Conservation (phyloP, 2,888 invertebrate species). For the Tubiluchus corallicola region DNA sequence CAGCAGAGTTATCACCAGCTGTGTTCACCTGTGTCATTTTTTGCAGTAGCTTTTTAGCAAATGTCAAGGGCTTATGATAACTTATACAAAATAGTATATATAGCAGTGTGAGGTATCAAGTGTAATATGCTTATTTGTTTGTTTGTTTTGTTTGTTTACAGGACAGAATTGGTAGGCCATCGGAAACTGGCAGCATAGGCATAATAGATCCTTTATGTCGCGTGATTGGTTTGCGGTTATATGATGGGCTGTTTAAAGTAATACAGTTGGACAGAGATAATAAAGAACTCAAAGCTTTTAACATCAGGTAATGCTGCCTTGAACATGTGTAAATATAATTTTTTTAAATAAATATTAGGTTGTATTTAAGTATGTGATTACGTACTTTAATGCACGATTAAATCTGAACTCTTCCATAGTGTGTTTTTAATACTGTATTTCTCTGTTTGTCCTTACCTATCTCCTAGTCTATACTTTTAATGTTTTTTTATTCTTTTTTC, state of each 20-base stretch:
- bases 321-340: too few relatives aligned
- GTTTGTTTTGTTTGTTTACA: too few relatives aligned
- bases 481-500: not conserved
- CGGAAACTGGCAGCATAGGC: slow-evolving; percentile 85
- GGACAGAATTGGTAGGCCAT: slow-evolving; percentile 80
- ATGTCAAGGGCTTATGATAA: too few relatives aligned
- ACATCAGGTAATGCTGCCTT: slow-evolving; percentile 33
- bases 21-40: too few relatives aligned
- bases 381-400: not conserved
- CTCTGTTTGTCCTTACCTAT: too few relatives aligned
- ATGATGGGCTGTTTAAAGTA: slow-evolving; percentile 91
- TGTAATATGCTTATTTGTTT: too few relatives aligned
- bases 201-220: slow-evolving; percentile 88
- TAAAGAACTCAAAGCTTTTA: slow-evolving; percentile 76
- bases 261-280: slow-evolving; percentile 87
- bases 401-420: not conserved
- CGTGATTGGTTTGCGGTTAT: slow-evolving; percentile 80
- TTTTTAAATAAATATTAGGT: slow-evolving; percentile 15
- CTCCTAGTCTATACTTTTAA: too few relatives aligned
- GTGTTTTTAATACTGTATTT: slow-evolving; percentile 8
- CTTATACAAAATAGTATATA: too few relatives aligned
- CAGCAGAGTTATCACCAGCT: not conserved
- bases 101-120: too few relatives aligned
- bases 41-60: too few relatives aligned
- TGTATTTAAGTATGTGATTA: slow-evolving; percentile 35